Conservation (phyloP, 2,888 invertebrate genomes). For the Tiphia femorata region DNA sequence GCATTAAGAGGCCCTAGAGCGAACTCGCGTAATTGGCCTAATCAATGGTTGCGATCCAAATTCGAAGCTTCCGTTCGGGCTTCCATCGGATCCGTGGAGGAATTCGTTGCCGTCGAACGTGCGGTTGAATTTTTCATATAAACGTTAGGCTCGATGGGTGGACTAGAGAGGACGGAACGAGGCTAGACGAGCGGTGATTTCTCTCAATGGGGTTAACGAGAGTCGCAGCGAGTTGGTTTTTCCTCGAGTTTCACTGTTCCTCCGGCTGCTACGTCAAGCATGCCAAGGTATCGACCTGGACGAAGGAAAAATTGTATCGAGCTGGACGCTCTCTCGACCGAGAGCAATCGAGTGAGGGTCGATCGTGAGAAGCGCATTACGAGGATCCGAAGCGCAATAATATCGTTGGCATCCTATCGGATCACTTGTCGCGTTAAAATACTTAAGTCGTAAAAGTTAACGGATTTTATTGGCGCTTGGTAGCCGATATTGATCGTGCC, state of each 20-base stretch:
- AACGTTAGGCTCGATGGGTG: conserved; percentile 15
- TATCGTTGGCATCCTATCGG: too few species aligned
- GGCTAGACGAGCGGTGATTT: conserved; percentile 34
- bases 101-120: background rate
- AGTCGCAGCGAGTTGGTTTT: conserved; percentile 38
- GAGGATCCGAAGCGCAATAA: too few species aligned
- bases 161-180: too few species aligned
- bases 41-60: background rate
- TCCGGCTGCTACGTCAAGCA: background rate
- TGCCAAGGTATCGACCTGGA: background rate
- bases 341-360: background rate
- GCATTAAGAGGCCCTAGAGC: background rate
- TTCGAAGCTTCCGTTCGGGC: background rate
- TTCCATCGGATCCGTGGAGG: background rate
- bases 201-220: conserved; percentile 43
- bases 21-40: background rate
- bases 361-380: too few species aligned
- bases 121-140: conserved; percentile 6
- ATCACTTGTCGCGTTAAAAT: too few species aligned
- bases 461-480: too few species aligned
- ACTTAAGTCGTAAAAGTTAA: too few species aligned
- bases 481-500: too few species aligned
- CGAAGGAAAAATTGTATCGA: too few species aligned
- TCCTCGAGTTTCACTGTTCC: conserved; percentile 35
- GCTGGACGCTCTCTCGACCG: background rate